These are phyloP conservation scores for Brachirus orientalis DNA, from an alignment of 2,113 vertebrate genomes.

Conservation along the genomic window DNA sequence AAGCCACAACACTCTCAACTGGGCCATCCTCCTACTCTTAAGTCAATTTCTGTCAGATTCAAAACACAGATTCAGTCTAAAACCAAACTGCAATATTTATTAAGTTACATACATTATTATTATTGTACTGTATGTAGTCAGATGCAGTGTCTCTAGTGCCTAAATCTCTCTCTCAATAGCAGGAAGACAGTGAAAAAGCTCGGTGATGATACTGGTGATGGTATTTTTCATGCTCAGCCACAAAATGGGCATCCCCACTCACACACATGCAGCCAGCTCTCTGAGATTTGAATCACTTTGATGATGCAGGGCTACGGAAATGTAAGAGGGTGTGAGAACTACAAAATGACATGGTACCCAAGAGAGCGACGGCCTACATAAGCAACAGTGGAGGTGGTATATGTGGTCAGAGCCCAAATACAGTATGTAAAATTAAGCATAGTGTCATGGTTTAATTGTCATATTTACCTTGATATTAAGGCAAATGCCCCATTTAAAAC, in stretches of 20 bases:
- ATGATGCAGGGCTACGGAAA: constrained; percentile 29
- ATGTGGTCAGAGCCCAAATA: no score
- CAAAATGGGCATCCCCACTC: constrained; percentile 35
- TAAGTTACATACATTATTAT: no score
- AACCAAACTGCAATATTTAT: not conserved
- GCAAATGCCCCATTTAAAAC: no score
- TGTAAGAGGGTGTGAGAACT: constrained; percentile 75
- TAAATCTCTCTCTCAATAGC: no score
- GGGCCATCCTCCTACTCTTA: constrained; percentile 37
- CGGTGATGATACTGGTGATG: not conserved
- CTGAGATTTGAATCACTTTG: constrained; percentile 35
- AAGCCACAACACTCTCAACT: constrained; percentile 41
- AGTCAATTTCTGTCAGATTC: constrained; percentile 54
- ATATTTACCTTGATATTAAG: no score
- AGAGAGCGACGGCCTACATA: constrained; percentile 25
- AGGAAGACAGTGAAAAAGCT: not conserved
- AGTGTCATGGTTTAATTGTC: no score
- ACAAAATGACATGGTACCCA: constrained; percentile 56
- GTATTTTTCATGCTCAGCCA: no score
- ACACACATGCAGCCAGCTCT: constrained; percentile 7
- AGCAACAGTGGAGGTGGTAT: not conserved
- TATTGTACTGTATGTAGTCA: not conserved
- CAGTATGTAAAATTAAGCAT: no score
- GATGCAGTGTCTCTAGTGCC: not conserved
- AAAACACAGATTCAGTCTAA: constrained; percentile 43